Conservation (phyloP, 1,140 invertebrate genomes). For the Agrilus planipennis region DNA sequence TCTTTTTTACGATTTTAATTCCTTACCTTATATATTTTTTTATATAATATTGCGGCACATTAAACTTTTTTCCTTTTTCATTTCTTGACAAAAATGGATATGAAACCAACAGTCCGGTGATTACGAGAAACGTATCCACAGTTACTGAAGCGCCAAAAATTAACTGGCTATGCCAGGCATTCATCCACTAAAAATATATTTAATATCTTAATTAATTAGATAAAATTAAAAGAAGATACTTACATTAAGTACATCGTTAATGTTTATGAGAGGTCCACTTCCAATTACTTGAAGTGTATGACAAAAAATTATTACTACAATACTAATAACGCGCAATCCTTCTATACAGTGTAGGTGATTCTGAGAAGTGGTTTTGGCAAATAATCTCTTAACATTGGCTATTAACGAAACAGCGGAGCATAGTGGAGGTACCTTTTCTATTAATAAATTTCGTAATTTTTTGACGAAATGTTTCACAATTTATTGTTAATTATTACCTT, state of each 20-base stretch:
- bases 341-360: constrained; percentile 37
- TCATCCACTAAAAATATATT: constrained; percentile 27
- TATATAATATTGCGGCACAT: too few relatives aligned
- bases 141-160: constrained; percentile 34
- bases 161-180: constrained; percentile 27
- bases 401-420: constrained; percentile 32
- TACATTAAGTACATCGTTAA: constrained; percentile 1
- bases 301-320: constrained; percentile 53
- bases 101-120: too few relatives aligned
- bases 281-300: constrained; percentile 32
- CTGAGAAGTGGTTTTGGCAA: constrained; percentile 18
- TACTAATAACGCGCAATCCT: constrained; percentile 44
- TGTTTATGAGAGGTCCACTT: not conserved
- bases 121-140: constrained; percentile 45
- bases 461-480: too few relatives aligned
- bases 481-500: too few relatives aligned
- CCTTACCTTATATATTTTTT: too few relatives aligned
- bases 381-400: constrained; percentile 27
- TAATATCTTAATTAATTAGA: constrained; percentile 4
- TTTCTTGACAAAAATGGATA: too few relatives aligned
- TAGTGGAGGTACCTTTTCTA: too few relatives aligned
- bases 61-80: too few relatives aligned
- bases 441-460: too few relatives aligned
- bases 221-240: not conserved
- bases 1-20: constrained; percentile 45